Conservation (phyloP, 1,140 invertebrate genomes). For the Grapholita molesta region DNA sequence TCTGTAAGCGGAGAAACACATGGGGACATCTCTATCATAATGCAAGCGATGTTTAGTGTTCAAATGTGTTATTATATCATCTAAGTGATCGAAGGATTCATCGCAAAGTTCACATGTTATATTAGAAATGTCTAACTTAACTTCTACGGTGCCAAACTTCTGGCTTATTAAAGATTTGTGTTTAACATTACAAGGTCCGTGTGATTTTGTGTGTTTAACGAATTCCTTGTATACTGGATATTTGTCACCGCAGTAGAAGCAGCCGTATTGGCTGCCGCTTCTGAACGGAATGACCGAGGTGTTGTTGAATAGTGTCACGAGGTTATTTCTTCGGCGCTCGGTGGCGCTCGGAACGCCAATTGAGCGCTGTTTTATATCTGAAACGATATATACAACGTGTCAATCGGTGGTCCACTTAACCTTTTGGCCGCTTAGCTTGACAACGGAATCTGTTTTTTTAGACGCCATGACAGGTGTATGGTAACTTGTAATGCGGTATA, state of each 20-base stretch:
- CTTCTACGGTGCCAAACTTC: background rate
- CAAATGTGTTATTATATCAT: slow-evolving; percentile 21
- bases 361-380: slow-evolving; percentile 43
- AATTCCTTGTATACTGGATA: background rate
- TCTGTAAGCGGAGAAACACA: slow-evolving; percentile 7
- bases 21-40: slow-evolving; percentile 16
- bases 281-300: slow-evolving; percentile 22
- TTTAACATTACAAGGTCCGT: slow-evolving; percentile 6
- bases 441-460: background rate
- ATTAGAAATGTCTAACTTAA: slow-evolving; percentile 24
- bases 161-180: background rate
- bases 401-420: background rate
- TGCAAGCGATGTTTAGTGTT: slow-evolving; percentile 16
- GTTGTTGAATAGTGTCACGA: slow-evolving; percentile 22
- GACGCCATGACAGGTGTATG: no score
- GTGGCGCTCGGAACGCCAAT: slow-evolving; percentile 19
- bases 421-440: no score
- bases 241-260: slow-evolving; percentile 22
- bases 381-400: slow-evolving; percentile 48
- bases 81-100: background rate
- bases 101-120: slow-evolving; percentile 23
- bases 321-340: slow-evolving; percentile 30
- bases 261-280: slow-evolving; percentile 18
- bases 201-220: slow-evolving; percentile 22
- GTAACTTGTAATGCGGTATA: no score